Evolutionary conservation across 2,888 invertebrate species (phyloP).

Genomic region (Dicyrtomina minuta): DNA sequence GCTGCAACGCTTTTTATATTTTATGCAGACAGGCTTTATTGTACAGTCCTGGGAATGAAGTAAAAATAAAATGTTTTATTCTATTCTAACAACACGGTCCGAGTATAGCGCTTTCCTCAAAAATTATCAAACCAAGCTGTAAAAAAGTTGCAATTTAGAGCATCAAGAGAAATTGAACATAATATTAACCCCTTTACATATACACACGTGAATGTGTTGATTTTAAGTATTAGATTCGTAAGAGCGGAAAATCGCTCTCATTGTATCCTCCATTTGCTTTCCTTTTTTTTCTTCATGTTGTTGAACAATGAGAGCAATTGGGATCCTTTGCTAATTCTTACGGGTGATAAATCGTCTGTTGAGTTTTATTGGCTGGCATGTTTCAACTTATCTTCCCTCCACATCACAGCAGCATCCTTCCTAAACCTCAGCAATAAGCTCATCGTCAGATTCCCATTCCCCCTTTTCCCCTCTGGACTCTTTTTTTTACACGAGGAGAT

Average conservation of each 20-base stretch:
- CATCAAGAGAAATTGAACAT: neutral
- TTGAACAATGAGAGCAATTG: slow-evolving; percentile 19
- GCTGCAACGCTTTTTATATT: no score
- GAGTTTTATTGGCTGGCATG: slow-evolving; percentile 23
- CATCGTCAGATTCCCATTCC: neutral
- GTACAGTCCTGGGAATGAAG: no score
- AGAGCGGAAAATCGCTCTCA: slow-evolving; percentile 27
- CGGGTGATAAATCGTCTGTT: slow-evolving; percentile 33
- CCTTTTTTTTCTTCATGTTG: slow-evolving; percentile 1
- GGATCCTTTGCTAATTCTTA: slow-evolving; percentile 30
- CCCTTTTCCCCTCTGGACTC: slow-evolving; percentile 3
- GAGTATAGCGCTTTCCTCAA: no score
- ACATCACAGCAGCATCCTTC: no score
- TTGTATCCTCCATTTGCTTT: slow-evolving; percentile 18
- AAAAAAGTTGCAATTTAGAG: no score
- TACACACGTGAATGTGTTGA: slow-evolving; percentile 26
- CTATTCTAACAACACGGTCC: no score
- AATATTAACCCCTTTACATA: slow-evolving; percentile 19
- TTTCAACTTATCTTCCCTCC: neutral
- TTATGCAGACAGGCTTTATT: no score
- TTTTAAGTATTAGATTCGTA: slow-evolving; percentile 34
- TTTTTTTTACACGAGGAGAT: neutral
- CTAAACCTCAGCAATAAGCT: neutral
- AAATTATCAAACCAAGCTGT: no score
- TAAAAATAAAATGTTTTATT: no score